Evolutionary conservation across 2,113 vertebrate species (phyloP).

Genomic region (Naja naja): DNA sequence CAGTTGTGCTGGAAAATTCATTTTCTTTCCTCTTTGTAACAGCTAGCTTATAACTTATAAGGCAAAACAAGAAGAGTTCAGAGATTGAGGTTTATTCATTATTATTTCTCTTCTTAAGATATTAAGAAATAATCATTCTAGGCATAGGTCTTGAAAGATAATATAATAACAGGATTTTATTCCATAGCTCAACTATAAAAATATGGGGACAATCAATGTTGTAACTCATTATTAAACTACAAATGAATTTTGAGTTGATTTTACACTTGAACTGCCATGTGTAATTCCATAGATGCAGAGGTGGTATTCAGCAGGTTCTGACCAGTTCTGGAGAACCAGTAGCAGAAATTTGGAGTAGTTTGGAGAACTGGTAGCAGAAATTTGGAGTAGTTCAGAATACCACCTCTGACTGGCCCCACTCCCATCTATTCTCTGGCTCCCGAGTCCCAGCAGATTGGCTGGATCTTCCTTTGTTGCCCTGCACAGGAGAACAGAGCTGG

Average conservation of each 20-base stretch:
- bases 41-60: slow-evolving; percentile 83
- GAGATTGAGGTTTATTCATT: neutral
- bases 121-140: neutral
- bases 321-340: too few relatives aligned
- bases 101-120: neutral
- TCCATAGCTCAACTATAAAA: neutral
- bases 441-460: too few relatives aligned
- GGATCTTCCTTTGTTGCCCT: too few relatives aligned
- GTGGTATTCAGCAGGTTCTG: too few relatives aligned
- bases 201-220: neutral
- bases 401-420: too few relatives aligned
- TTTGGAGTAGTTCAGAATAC: too few relatives aligned
- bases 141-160: neutral
- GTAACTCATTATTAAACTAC: neutral
- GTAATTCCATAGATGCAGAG: neutral
- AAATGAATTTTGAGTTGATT: neutral
- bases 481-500: too few relatives aligned
- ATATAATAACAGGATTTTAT: too few relatives aligned
- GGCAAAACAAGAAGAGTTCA: slow-evolving; percentile 1
- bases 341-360: too few relatives aligned
- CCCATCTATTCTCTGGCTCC: too few relatives aligned
- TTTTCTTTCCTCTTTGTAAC: slow-evolving; percentile 85
- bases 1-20: slow-evolving; percentile 81
- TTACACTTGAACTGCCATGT: neutral
- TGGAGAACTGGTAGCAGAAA: too few relatives aligned